Percentiles rank a stretch among this genome's conserved stretches.
These are phyloP conservation scores for Pemphredon lugubris DNA, from an alignment of 2,888 invertebrate genomes.

Conservation along the genomic window DNA sequence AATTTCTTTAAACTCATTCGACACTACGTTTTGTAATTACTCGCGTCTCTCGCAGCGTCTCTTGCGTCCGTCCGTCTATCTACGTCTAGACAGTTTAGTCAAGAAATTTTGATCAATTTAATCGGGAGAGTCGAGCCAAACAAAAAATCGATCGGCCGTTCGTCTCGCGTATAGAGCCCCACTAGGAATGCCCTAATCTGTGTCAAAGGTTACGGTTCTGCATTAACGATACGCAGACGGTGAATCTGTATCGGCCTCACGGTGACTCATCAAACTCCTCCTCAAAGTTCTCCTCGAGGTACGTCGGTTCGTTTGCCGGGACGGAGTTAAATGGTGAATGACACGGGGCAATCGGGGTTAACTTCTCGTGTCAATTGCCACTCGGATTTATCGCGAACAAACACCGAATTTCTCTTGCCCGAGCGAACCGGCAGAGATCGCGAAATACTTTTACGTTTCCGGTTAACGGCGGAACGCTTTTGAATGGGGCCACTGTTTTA, in stretches of 20 bases:
- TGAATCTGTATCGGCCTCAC: constrained; percentile 18
- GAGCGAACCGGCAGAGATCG: neutral
- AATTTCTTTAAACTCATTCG: too few relatives aligned
- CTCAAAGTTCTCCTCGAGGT: constrained; percentile 31
- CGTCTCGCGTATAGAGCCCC: neutral
- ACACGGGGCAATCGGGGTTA: constrained; percentile 72
- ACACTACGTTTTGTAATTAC: too few relatives aligned
- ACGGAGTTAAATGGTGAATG: constrained; percentile 72
- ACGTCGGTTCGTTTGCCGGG: constrained; percentile 1
- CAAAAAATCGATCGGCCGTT: neutral
- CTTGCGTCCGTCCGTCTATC: too few relatives aligned
- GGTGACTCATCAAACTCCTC: constrained; percentile 50
- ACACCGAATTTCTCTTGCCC: constrained; percentile 20
- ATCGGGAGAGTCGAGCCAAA: neutral
- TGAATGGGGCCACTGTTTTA: too few relatives aligned
- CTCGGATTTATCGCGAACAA: constrained; percentile 60
- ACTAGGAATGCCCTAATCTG: constrained; percentile 1
- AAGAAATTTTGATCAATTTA: neutral
- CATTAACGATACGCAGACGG: constrained; percentile 17
- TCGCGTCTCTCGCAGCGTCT: too few relatives aligned
- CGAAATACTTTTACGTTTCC: neutral
- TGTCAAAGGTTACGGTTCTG: constrained; percentile 12
- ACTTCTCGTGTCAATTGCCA: constrained; percentile 79
- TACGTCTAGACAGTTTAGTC: neutral
- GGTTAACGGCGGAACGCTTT: neutral